A percentile compares a stretch with the other conserved stretches of the same genome.
phyloP scores from a whole-genome alignment of 92 coral and sea anemone genomes.

The Palythoa grandis region DNA sequence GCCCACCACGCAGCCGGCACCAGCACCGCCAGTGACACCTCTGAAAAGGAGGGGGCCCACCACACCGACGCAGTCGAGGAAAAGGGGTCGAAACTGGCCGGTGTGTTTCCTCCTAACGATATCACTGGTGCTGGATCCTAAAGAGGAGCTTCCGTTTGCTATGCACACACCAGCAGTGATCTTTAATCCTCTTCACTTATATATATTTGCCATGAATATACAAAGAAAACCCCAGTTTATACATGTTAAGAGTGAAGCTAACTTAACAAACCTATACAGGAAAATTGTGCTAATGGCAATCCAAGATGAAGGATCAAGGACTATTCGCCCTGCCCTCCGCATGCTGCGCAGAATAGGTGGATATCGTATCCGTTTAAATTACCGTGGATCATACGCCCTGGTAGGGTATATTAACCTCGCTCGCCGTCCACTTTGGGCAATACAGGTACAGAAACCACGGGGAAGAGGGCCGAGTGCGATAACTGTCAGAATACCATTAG shows the following conservation, averaged over 20 bases:
- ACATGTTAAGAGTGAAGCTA: not conserved
- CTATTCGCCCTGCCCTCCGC: constrained; percentile 12
- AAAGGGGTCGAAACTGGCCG: too few relatives aligned
- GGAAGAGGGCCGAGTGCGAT: constrained; percentile 9
- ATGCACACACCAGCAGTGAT: too few relatives aligned
- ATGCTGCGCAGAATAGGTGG: constrained; percentile 21
- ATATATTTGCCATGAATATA: not conserved
- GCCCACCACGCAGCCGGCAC: too few relatives aligned
- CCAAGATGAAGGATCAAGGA: constrained; percentile 24
- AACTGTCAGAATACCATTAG: constrained; percentile 27
- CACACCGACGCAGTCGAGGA: too few relatives aligned
- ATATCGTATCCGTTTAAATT: constrained; percentile 32
- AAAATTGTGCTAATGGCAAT: constrained; percentile 29
- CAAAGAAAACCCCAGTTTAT: not conserved
- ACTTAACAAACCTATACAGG: not conserved
- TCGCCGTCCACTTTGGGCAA: constrained; percentile 32
- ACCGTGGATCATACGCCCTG: constrained; percentile 21
- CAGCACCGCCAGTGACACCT: too few relatives aligned
- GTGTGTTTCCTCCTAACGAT: too few relatives aligned
- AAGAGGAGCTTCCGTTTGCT: too few relatives aligned
- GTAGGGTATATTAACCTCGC: constrained; percentile 23
- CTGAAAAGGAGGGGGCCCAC: too few relatives aligned
- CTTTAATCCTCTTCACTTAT: too few relatives aligned
- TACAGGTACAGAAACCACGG: not conserved
- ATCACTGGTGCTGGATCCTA: too few relatives aligned